A percentile compares a stretch with the other conserved stretches of the same genome.
Evolutionary conservation across 2,113 vertebrate species (phyloP).

Genomic region (Mus musculus): DNA sequence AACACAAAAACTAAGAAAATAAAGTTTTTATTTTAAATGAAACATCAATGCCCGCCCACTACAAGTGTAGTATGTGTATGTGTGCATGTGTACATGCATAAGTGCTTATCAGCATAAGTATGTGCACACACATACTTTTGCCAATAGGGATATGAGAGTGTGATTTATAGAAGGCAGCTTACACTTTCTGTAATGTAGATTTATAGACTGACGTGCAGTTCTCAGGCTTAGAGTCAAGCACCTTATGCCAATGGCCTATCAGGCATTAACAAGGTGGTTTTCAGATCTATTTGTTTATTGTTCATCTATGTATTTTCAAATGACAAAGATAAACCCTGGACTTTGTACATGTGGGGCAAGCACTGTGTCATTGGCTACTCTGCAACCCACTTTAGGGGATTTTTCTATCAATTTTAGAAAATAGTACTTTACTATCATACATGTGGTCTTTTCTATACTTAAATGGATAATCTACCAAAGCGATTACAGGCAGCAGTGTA

Average conservation of each 20-base stretch:
- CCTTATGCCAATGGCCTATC: no score
- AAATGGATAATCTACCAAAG: neutral
- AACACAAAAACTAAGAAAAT: neutral
- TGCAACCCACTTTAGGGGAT: rapidly evolving
- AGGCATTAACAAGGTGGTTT: neutral
- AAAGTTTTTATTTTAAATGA: neutral
- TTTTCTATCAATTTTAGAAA: neutral
- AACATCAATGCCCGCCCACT: neutral
- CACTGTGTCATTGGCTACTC: neutral
- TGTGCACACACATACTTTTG: no score
- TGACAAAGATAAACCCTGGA: neutral
- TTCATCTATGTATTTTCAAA: neutral
- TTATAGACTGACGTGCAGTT: neutral
- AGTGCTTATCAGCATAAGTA: no score
- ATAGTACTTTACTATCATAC: neutral
- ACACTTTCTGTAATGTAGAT: no score
- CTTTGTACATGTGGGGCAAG: neutral
- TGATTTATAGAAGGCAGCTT: neutral
- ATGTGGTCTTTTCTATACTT: neutral
- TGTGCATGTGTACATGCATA: neutral
- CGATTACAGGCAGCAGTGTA: neutral
- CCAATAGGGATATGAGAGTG: no score
- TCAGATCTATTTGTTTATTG: neutral
- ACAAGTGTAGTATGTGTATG: neutral
- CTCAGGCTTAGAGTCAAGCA: neutral